Base-by-base conservation (phyloP, 2,113 vertebrate species). In the Narcine bancroftii region DNA sequence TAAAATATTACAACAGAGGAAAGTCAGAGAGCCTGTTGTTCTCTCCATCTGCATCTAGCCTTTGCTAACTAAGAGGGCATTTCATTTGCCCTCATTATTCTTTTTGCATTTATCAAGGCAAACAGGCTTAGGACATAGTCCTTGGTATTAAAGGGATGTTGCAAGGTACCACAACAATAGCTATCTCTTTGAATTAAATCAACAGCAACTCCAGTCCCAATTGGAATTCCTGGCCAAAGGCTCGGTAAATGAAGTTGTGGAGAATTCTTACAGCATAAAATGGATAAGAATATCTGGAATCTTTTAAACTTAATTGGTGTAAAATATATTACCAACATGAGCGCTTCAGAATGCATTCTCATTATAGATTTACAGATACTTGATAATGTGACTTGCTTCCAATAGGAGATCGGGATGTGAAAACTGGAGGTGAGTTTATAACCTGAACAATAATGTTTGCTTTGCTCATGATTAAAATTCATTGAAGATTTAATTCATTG, bases 311-410 rank as follows among this genome's bases (percentile, higher is more conserved):
- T 87, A 53, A 87, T 87, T 60, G 53, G 33, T 87, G 53, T 21
- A n/a, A 87, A 36, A 87, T 9, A 87, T 85, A 85, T 60, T 36
- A 15, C 33, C 81, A 29, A 56, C 50, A 85, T 47, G 81, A 85
- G 81, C 36, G 77, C 77, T 47, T 53, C 77, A 29, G 45, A 50
- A 29, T 81, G 36, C 81, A 60, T 87, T 87, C 81, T 60, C 81
- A 36, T 60, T 63, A 87, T 87, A 87, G 81, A 87, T 85, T 85
- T n/a, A 85, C 50, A 60, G 53, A 85, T 87, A 87, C 19, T 87
- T 87, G 17, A 17, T 36, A 60, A 60, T 87, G 81, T n/a, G 17
- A 15, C 50, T 56, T 60, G 81, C 53, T 36, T 60, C 53, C 81
- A 87, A 87, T 81, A 53, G 7, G 77, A 17, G 53, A 60, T 87